These are phyloP conservation scores for Semnopithecus entellus DNA, from an alignment of 2,113 vertebrate genomes.

Conservation along the genomic window DNA sequence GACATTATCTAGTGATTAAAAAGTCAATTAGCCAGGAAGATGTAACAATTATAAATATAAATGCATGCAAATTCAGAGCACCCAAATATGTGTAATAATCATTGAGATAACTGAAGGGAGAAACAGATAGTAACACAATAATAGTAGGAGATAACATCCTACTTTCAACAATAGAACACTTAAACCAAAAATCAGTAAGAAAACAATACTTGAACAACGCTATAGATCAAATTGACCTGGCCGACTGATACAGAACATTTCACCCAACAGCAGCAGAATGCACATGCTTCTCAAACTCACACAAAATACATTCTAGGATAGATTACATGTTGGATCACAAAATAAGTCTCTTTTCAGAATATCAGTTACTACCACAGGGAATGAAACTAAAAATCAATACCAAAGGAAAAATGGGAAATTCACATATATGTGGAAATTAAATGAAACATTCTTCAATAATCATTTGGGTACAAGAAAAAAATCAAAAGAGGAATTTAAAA, in stretches of 20 bases:
- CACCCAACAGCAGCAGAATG: neutral
- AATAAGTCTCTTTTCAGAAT: neutral
- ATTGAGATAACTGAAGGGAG: neutral
- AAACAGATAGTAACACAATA: neutral
- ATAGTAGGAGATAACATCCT: neutral
- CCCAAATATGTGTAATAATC: neutral
- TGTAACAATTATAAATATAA: neutral
- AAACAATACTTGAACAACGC: neutral
- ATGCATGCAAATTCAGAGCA: neutral
- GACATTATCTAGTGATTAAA: neutral
- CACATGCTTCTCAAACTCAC: neutral
- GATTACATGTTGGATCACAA: neutral
- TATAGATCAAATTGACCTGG: neutral
- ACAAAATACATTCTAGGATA: neutral
- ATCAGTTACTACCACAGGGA: neutral
- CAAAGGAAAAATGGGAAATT: neutral
- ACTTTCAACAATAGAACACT: neutral
- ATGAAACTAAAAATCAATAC: neutral
- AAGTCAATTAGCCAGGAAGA: neutral
- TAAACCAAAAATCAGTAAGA: neutral
- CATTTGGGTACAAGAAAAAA: neutral
- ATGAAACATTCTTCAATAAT: neutral
- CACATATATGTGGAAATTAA: neutral
- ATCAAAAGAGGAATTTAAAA: neutral
- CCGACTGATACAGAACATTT: neutral